Percentiles rank a stretch among this genome's conserved stretches.
Evolutionary conservation across 2,113 vertebrate species (phyloP).

Genomic region (Redunca redunca): DNA sequence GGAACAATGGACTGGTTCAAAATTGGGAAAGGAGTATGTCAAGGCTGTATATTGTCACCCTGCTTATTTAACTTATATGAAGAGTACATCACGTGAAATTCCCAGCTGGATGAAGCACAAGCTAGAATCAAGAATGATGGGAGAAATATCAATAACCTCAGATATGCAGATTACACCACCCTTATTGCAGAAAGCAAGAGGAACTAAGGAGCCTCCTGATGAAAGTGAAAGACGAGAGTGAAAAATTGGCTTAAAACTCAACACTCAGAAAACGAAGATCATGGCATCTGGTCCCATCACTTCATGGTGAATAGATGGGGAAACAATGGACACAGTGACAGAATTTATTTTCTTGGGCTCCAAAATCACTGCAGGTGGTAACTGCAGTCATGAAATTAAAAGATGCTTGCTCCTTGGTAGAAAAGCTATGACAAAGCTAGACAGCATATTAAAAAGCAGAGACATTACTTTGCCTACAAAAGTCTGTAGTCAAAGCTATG

Average conservation of each 20-base stretch:
- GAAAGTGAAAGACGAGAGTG: not conserved
- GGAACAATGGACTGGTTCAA: not conserved
- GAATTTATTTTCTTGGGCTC: not conserved
- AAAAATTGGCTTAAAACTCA: not conserved
- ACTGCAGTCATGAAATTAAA: not conserved
- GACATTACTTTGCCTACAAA: not conserved
- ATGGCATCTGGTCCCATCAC: not conserved
- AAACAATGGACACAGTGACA: not conserved
- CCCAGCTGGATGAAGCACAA: not conserved
- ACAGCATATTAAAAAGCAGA: not conserved
- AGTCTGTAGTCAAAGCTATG: not conserved
- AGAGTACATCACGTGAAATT: not conserved
- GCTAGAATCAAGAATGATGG: not conserved
- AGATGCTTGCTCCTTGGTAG: not conserved
- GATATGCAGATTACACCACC: not conserved
- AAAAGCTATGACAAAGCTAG: not conserved
- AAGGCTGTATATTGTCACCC: not conserved
- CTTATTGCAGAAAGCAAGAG: not conserved
- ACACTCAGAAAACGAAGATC: not conserved
- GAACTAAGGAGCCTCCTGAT: not conserved
- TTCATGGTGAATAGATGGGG: not conserved
- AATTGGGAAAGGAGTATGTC: not conserved
- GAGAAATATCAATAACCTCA: not conserved
- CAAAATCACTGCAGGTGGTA: not conserved
- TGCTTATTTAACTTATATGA: not conserved